Conservation (phyloP, 2,797 vertebrate species). For the Hydrophis major region DNA sequence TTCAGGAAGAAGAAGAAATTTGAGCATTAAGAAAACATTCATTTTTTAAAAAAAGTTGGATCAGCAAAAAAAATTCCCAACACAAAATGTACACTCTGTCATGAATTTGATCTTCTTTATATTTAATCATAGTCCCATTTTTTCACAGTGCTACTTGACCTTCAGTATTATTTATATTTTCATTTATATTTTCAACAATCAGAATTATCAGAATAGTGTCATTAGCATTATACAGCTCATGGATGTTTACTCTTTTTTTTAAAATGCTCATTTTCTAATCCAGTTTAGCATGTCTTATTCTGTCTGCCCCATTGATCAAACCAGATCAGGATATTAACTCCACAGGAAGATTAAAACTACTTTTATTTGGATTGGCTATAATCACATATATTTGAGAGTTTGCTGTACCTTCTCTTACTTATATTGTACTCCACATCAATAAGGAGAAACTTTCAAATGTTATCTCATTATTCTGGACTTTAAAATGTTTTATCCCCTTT, state of each 20-base stretch:
- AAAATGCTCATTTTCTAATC: neutral
- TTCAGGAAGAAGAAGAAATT: neutral
- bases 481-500: neutral
- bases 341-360: neutral
- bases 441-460: neutral
- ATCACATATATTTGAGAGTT: neutral
- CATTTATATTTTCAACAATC: neutral
- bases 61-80: neutral
- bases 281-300: neutral
- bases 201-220: neutral
- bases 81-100: neutral
- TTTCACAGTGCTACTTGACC: neutral
- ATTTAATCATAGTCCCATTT: neutral
- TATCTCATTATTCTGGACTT: neutral
- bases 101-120: neutral
- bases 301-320: neutral
- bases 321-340: neutral
- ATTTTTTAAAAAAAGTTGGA: neutral
- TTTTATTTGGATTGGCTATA: neutral
- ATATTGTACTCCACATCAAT: neutral
- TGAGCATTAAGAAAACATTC: slow-evolving; percentile 3
- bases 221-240: neutral
- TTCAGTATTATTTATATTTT: neutral
- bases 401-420: neutral
- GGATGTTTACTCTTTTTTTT: neutral